phyloP scores from a whole-genome alignment of 2,888 invertebrate species.

The Trichogramma dendrolimi region DNA sequence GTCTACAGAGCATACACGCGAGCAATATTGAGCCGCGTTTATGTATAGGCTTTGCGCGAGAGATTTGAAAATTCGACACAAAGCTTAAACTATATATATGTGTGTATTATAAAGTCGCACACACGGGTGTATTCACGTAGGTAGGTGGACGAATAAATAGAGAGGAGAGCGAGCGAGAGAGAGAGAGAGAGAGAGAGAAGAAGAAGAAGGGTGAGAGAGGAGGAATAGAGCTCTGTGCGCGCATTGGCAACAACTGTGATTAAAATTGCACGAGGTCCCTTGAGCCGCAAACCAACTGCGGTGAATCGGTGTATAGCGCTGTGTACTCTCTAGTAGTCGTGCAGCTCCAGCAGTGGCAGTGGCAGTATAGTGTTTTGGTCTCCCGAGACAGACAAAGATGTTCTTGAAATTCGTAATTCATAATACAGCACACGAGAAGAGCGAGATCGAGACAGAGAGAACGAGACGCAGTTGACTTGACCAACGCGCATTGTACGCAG shows the following conservation, averaged over 20 bases:
- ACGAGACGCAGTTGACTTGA: no score
- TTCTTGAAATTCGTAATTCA: neutral
- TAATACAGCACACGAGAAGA: neutral
- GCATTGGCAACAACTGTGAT: conserved; percentile 20
- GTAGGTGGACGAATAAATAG: no score
- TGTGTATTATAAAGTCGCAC: no score
- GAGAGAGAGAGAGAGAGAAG: neutral
- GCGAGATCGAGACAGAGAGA: neutral
- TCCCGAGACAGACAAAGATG: conserved; percentile 1
- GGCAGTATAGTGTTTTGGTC: neutral
- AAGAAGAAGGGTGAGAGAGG: neutral
- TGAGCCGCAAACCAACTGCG: neutral
- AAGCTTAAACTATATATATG: neutral
- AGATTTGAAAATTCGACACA: conserved; percentile 15
- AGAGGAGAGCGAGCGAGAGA: neutral
- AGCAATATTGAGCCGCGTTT: no score
- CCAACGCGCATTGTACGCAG: no score
- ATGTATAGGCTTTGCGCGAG: neutral
- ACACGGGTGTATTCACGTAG: no score
- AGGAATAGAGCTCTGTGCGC: neutral
- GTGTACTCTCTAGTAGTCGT: no score
- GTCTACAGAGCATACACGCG: no score
- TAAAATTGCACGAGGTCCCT: conserved; percentile 21
- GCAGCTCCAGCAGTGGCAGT: neutral
- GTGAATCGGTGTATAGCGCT: neutral